Conservation (phyloP, 2,797 vertebrate genomes). For the Sus cebifrons region DNA sequence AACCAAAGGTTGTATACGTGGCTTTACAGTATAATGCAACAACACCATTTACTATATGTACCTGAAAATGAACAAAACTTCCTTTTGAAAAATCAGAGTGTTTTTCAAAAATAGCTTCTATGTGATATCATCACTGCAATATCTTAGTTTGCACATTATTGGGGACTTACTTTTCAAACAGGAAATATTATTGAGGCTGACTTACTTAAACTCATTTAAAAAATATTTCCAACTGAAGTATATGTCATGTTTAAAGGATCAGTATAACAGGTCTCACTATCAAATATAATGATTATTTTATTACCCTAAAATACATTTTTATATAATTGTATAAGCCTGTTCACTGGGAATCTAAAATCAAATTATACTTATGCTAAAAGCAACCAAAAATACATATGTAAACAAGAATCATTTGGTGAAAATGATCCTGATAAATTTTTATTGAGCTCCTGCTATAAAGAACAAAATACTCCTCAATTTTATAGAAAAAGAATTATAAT, state of each 20-base stretch:
- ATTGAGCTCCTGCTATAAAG: background rate
- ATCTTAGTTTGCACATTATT: slow-evolving; percentile 49
- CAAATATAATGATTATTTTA: slow-evolving; percentile 64
- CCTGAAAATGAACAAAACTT: slow-evolving; percentile 61
- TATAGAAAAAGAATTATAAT: slow-evolving; percentile 43
- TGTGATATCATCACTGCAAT: background rate
- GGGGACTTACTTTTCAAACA: slow-evolving; percentile 56
- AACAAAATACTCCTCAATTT: slow-evolving; percentile 17
- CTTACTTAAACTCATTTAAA: slow-evolving; percentile 3
- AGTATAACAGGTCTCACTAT: slow-evolving; percentile 52
- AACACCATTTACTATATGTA: background rate
- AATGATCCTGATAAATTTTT: slow-evolving; percentile 42
- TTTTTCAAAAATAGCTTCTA: slow-evolving; percentile 55
- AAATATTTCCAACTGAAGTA: slow-evolving; percentile 38
- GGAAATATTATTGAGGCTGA: slow-evolving; percentile 2
- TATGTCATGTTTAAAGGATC: background rate
- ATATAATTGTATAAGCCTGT: slow-evolving; percentile 26
- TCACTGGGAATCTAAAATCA: slow-evolving; percentile 30
- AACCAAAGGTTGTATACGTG: slow-evolving; percentile 38
- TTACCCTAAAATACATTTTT: slow-evolving; percentile 49
- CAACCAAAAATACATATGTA: slow-evolving; percentile 61
- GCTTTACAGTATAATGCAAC: background rate
- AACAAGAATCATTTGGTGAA: slow-evolving; percentile 48
- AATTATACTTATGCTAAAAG: slow-evolving; percentile 51
- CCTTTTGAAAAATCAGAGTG: slow-evolving; percentile 41